Evolutionary conservation across 2,113 vertebrate genomes (phyloP).

Genomic region (Tetrax tetrax): DNA sequence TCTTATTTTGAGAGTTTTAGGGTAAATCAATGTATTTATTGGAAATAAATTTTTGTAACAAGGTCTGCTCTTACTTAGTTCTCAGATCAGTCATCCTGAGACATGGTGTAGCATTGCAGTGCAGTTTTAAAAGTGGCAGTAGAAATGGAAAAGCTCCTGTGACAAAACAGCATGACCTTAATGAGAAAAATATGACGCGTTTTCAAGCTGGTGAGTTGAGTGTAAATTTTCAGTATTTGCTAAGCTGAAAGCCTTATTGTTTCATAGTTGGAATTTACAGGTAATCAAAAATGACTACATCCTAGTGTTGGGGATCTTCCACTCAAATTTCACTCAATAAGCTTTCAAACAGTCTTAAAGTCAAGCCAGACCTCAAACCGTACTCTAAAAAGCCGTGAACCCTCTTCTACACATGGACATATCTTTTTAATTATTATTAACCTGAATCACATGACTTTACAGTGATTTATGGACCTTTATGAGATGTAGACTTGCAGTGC

Average conservation of each 20-base stretch:
- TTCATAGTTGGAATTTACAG: slow-evolving; percentile 48
- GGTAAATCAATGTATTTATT: not conserved
- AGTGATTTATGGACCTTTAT: slow-evolving; percentile 1
- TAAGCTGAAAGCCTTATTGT: slow-evolving; percentile 35
- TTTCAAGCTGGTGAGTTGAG: not conserved
- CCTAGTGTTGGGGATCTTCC: slow-evolving; percentile 13
- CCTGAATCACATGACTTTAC: not conserved
- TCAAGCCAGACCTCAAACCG: not conserved
- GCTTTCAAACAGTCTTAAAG: slow-evolving; percentile 32
- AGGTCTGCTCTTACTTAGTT: not conserved
- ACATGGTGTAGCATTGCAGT: not conserved
- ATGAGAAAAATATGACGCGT: not conserved
- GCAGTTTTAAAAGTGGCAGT: not conserved
- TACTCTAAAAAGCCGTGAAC: not conserved
- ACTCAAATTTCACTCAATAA: slow-evolving; percentile 51
- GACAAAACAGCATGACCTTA: not conserved
- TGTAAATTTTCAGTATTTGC: slow-evolving; percentile 49
- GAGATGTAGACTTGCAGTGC: not conserved
- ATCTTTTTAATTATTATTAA: slow-evolving; percentile 37
- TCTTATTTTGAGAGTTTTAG: not conserved
- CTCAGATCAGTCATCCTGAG: not conserved
- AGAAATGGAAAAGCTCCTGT: not conserved
- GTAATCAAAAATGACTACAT: slow-evolving; percentile 46
- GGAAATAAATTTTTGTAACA: not conserved
- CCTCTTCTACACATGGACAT: not conserved